Conservation (phyloP, 2,113 vertebrate genomes). For the Alligator mississippiensis region DNA sequence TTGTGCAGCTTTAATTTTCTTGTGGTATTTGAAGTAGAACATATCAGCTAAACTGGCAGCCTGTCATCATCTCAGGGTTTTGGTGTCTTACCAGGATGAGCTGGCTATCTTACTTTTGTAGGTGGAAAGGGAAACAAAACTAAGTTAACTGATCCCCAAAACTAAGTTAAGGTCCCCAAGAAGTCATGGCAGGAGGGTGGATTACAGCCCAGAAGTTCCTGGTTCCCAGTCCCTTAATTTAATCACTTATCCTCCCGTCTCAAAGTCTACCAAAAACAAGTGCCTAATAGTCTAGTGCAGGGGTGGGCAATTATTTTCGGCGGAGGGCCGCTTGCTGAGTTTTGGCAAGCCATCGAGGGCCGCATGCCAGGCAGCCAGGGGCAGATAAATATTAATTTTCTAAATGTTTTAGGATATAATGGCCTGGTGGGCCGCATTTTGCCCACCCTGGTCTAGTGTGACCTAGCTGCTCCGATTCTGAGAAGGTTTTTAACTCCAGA, state of each 20-base stretch:
- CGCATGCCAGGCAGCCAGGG: too few relatives aligned
- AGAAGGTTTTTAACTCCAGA: background rate
- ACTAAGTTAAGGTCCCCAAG: background rate
- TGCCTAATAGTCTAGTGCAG: background rate
- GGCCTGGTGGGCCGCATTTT: too few relatives aligned
- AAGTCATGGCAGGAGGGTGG: background rate
- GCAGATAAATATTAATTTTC: too few relatives aligned
- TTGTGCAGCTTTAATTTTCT: too few relatives aligned
- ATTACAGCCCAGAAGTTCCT: background rate
- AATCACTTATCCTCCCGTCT: background rate
- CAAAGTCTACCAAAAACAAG: background rate
- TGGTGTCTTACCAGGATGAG: background rate
- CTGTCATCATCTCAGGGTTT: background rate
- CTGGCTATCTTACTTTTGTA: background rate
- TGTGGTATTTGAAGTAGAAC: too few relatives aligned
- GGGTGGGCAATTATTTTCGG: too few relatives aligned
- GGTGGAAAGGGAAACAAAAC: background rate
- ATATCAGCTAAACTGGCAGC: background rate
- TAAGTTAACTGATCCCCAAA: background rate
- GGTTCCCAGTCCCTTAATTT: background rate
- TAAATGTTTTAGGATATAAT: too few relatives aligned
- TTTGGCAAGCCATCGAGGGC: too few relatives aligned
- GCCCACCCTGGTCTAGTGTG: too few relatives aligned
- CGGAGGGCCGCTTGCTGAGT: too few relatives aligned
- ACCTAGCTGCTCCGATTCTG: background rate